Conservation (phyloP, 2,888 invertebrate genomes). For the Cyclophora punctaria region DNA sequence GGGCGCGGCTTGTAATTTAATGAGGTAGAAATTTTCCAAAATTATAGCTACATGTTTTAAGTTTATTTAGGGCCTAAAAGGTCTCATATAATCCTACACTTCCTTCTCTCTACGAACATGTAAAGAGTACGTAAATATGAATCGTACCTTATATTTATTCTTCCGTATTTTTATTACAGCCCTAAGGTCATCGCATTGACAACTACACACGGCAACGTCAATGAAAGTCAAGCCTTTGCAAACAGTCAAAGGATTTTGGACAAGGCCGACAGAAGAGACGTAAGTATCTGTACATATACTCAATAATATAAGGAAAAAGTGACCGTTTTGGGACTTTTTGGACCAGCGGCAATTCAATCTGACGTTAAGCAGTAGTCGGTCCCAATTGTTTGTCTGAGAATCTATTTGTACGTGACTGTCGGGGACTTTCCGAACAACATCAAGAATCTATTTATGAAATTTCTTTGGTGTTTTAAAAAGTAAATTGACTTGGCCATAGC, state of each 20-base stretch:
- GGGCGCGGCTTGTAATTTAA: no score
- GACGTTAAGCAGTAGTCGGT: no score
- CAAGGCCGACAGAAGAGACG: constrained; percentile 69
- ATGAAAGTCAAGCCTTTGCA: constrained; percentile 74
- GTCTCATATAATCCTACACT: background rate
- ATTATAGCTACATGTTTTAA: no score
- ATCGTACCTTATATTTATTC: background rate
- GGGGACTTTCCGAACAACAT: no score
- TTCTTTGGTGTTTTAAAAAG: no score
- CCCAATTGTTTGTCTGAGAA: no score
- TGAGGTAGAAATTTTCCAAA: background rate
- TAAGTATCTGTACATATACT: constrained; percentile 41
- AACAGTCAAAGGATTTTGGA: constrained; percentile 80
- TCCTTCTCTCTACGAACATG: background rate
- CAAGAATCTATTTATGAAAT: no score
- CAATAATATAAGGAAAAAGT: no score
- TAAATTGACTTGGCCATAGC: no score
- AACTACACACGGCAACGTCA: constrained; percentile 82
- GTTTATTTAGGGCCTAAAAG: background rate
- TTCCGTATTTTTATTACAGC: constrained; percentile 27
- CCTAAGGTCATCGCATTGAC: constrained; percentile 80
- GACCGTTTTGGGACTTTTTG: no score
- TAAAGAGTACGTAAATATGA: background rate
- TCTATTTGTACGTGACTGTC: no score
- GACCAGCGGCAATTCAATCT: no score